A percentile compares a stretch with the other conserved stretches of the same genome.
Evolutionary conservation across 2,113 vertebrate genomes (phyloP).

Genomic region (Ammospiza caudacuta): DNA sequence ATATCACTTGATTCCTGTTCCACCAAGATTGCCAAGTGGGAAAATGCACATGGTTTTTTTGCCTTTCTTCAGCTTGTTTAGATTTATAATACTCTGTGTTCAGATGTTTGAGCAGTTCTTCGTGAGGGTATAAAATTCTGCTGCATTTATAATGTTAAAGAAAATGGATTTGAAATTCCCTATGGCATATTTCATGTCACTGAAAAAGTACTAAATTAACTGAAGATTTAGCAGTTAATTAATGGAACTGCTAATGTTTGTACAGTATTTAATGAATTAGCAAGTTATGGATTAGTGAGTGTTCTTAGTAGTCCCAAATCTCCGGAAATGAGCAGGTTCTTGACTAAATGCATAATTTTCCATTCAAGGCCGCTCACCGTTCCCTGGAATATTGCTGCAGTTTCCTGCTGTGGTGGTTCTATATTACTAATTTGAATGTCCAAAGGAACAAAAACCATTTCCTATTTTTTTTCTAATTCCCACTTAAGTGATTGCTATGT

Average conservation of each 20-base stretch:
- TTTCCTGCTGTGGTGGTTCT: neutral
- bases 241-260: neutral
- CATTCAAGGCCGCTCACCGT: neutral
- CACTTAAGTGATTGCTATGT: neutral
- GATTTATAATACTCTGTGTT: neutral
- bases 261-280: neutral
- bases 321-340: neutral
- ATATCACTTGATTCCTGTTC: neutral
- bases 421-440: neutral
- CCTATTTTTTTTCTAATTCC: neutral
- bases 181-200: neutral
- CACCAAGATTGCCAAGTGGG: neutral
- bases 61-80: neutral
- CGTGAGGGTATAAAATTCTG: neutral
- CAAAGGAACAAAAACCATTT: neutral
- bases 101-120: neutral
- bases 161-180: neutral
- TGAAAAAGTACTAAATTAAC: neutral
- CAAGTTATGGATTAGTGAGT: neutral
- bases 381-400: neutral
- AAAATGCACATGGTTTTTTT: neutral
- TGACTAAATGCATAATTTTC: neutral
- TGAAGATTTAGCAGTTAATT: neutral
- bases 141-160: neutral
- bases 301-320: neutral